phyloP scores from a whole-genome alignment of 2,888 invertebrate genomes.

The Hyles lineata region DNA sequence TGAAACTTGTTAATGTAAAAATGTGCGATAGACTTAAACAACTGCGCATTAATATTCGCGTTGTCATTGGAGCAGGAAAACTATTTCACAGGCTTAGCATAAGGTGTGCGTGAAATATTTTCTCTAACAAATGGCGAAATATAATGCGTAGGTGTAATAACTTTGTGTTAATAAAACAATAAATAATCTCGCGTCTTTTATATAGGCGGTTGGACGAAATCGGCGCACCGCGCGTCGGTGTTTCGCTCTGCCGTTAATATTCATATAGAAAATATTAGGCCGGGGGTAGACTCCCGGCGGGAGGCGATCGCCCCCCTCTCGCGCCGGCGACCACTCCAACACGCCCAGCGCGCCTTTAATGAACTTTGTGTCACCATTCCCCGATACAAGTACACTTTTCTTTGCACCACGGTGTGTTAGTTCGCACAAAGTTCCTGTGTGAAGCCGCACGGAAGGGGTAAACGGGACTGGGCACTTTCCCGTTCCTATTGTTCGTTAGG shows the following conservation, averaged over 20 bases:
- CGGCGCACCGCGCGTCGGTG: constrained; percentile 19
- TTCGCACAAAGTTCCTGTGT: constrained; percentile 74
- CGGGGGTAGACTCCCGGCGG: constrained; percentile 46
- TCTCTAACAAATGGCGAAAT: background rate
- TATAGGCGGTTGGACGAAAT: constrained; percentile 9
- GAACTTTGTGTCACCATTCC: constrained; percentile 82
- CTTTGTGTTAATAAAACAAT: constrained; percentile 9
- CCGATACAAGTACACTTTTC: constrained; percentile 83
- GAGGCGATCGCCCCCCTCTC: constrained; percentile 62
- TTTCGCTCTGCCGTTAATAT: constrained; percentile 54
- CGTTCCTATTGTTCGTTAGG: constrained; percentile 67
- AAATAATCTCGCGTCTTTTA: constrained; percentile 14
- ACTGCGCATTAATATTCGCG: too few relatives aligned
- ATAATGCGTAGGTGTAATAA: background rate
- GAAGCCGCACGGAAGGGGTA: constrained; percentile 75
- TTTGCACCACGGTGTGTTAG: constrained; percentile 74
- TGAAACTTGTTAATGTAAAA: too few relatives aligned
- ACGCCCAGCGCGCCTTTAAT: constrained; percentile 82
- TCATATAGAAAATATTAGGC: constrained; percentile 76
- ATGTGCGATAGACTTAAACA: too few relatives aligned
- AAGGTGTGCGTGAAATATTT: too few relatives aligned
- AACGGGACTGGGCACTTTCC: constrained; percentile 67
- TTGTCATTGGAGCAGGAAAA: too few relatives aligned
- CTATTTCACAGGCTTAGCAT: too few relatives aligned
- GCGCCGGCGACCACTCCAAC: constrained; percentile 75